A percentile compares a stretch with the other conserved stretches of the same genome.
These are phyloP conservation scores for Jacana jacana DNA, from an alignment of 2,113 vertebrate genomes.

Conservation along the genomic window DNA sequence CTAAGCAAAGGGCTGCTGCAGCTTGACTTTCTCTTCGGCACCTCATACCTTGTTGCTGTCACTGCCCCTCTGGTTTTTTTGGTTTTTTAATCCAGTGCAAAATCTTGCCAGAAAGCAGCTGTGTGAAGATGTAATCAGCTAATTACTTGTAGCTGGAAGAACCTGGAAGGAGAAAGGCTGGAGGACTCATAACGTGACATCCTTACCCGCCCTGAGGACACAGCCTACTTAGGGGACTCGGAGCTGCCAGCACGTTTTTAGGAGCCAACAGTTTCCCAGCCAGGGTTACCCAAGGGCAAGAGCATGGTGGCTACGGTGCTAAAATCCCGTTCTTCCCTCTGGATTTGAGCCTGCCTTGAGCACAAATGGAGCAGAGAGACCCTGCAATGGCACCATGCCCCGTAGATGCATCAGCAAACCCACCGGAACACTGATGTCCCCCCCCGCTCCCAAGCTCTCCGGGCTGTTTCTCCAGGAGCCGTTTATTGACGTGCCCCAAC, in stretches of 20 bases:
- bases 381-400: not conserved
- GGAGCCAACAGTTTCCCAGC: rapidly evolving
- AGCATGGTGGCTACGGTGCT: rapidly evolving
- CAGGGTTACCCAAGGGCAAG: not conserved
- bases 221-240: rapidly evolving
- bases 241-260: not conserved
- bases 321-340: not conserved
- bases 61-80: not conserved
- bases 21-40: not conserved
- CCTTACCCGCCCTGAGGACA: not conserved
- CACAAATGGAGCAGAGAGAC: rapidly evolving
- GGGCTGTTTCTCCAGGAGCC: not conserved
- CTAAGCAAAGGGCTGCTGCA: not conserved
- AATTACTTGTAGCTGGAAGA: not conserved
- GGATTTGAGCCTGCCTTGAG: not conserved
- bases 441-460: not conserved
- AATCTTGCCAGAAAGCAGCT: not conserved
- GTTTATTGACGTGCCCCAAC: not conserved
- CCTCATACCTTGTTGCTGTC: not conserved
- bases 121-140: not conserved
- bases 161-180: not conserved
- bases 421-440: not conserved
- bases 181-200: not conserved
- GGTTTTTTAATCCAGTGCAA: not conserved
- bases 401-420: not conserved